Conservation (phyloP, 2,888 invertebrate species). For the Ormyrus labotus region DNA sequence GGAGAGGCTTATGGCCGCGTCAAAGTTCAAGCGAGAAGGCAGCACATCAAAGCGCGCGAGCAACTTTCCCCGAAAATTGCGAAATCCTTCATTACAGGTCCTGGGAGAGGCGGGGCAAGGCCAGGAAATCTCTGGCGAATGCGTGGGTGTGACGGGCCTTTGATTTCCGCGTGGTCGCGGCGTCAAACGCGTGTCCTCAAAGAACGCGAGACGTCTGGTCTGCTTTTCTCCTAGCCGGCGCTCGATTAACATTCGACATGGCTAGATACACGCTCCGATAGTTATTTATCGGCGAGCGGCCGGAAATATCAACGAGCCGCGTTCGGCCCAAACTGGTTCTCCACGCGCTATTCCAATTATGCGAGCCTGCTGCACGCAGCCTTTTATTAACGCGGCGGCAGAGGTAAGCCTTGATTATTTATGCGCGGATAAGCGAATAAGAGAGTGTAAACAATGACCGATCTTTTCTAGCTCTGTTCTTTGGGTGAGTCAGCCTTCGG, state of each 20-base stretch:
- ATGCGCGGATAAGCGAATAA: constrained; percentile 33
- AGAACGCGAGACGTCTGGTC: not conserved
- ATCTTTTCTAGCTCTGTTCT: constrained; percentile 13
- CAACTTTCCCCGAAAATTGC: constrained; percentile 49
- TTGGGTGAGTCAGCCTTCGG: constrained; percentile 3
- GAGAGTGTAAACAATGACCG: constrained; percentile 40
- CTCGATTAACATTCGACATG: constrained; percentile 43
- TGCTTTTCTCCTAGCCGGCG: constrained; percentile 5
- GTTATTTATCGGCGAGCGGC: constrained; percentile 36
- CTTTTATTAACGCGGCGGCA: not conserved
- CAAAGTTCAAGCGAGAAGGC: constrained; percentile 1
- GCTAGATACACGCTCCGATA: not conserved
- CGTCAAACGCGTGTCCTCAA: constrained; percentile 38
- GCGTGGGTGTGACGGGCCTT: constrained; percentile 54
- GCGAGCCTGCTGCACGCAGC: too few species aligned
- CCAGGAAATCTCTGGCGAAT: not conserved
- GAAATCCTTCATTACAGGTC: constrained; percentile 51
- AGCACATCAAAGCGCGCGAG: constrained; percentile 39
- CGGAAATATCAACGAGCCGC: constrained; percentile 44
- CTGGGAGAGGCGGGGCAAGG: not conserved
- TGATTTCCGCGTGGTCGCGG: constrained; percentile 44
- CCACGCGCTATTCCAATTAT: constrained; percentile 27
- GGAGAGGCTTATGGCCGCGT: constrained; percentile 2
- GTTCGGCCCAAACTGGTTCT: constrained; percentile 17
- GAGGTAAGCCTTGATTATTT: constrained; percentile 24